Base-by-base conservation (phyloP, 2,113 vertebrate genomes). In the Toxotes chatareus region DNA sequence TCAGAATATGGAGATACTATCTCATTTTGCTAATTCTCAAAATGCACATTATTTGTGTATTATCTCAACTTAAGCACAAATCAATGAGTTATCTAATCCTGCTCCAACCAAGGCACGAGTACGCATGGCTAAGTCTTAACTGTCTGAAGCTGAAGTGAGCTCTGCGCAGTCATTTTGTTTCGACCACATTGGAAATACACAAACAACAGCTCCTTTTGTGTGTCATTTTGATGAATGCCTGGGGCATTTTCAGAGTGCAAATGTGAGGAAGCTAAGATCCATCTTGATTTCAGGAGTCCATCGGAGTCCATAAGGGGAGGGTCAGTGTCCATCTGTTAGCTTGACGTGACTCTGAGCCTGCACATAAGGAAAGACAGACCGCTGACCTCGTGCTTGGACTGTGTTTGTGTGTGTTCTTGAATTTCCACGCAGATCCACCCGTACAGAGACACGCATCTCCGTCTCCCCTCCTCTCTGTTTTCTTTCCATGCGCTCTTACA, bases 301-400 rank as follows among this genome's bases (percentile, higher is more conserved):
- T 90, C 73, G 61, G 76, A 93, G 90, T 94, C 89, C 90, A 91
- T 91, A 91, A 89, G 89, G 91, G 76, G 94, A 93, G 91, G 85
- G 89, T 90, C 93, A 91, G 72, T 91, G 92, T 96, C 96, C 96
- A 97, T 98, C 96, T 97, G 96, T 97, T 97, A 95, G 91, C 93
- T 89, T 67, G 92, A 96, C 94, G 93, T 96, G 95, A 95, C 95
- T 78, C 93, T 90, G 88, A 94, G 84, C 91, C 90, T 68, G 76
- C 71, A 89, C 86, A 86, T 89, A 85, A 84, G 63, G 61, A 77
- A 74, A 79, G 71, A 81, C 76, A 64, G 80, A 86, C 76, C 64
- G 34, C 66, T 85, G 86, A 82, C 88, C 88, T 83, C 77, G 36
- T 62, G 75, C 67, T 76, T 51, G 38, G 46, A 61, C 80, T 80